Conservation (phyloP, 2,888 invertebrate genomes). For the Pemphredon lugubris region DNA sequence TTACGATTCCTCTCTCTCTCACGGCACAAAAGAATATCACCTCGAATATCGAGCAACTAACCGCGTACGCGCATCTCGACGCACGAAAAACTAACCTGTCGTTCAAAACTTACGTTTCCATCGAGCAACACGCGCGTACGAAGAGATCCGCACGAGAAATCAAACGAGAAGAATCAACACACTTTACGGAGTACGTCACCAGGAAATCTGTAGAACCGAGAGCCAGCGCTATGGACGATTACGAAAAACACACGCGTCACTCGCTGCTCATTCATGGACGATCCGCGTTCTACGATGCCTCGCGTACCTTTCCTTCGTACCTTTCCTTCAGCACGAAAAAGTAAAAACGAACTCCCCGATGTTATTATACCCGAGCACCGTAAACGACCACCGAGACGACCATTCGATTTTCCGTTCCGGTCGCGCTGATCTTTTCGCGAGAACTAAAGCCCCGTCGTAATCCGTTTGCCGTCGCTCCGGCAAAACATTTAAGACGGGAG, state of each 20-base stretch:
- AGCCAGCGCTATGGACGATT: slow-evolving; percentile 31
- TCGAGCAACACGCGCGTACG: too few species aligned
- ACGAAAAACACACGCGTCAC: slow-evolving; percentile 45
- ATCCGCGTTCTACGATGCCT: too few species aligned
- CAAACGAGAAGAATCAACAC: slow-evolving; percentile 28
- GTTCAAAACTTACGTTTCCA: too few species aligned
- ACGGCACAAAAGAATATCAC: too few species aligned
- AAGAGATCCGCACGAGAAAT: neutral
- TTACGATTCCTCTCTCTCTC: too few species aligned
- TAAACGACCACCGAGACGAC: neutral
- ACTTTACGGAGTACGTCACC: slow-evolving; percentile 36
- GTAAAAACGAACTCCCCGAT: neutral
- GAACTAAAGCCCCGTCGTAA: slow-evolving; percentile 21
- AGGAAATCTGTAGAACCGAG: slow-evolving; percentile 15
- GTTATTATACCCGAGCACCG: too few species aligned
- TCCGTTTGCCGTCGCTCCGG: slow-evolving; percentile 14
- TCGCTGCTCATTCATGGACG: slow-evolving; percentile 53
- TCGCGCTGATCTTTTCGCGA: slow-evolving; percentile 20
- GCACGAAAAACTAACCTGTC: too few species aligned
- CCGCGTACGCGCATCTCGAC: too few species aligned
- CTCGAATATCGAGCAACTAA: too few species aligned
- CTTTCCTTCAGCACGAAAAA: neutral
- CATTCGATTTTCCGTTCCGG: slow-evolving; percentile 1
- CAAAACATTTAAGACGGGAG: slow-evolving; percentile 55
- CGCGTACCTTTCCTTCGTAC: too few species aligned